A percentile compares a stretch with the other conserved stretches of the same genome.
Conservation (phyloP, 37 sponge, comb jelly and placozoan species). For the Halichondria panicea region DNA sequence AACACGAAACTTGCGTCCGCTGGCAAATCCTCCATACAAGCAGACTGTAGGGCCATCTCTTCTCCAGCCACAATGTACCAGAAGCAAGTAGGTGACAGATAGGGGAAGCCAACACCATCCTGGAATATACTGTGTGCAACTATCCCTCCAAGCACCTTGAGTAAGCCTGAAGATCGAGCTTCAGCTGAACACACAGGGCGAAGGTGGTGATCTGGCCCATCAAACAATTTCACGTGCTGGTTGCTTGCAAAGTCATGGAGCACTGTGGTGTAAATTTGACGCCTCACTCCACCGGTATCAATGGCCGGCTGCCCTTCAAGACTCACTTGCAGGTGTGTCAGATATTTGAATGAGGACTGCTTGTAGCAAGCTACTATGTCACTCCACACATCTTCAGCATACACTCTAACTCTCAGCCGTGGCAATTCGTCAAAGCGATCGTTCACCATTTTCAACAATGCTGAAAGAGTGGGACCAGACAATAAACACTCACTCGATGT, state of each 20-base stretch:
- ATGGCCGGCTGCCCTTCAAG: constrained; percentile 12
- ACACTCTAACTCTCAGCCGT: neutral
- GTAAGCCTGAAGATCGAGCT: constrained; percentile 10
- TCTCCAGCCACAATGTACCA: constrained; percentile 36
- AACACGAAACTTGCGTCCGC: neutral
- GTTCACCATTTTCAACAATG: neutral
- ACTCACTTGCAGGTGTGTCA: neutral
- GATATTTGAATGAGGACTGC: neutral
- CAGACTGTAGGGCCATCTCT: constrained; percentile 1
- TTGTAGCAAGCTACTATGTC: constrained; percentile 26
- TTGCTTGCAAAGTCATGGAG: constrained; percentile 7
- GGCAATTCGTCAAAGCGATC: neutral
- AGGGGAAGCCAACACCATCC: constrained; percentile 48
- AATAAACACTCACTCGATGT: constrained; percentile 3
- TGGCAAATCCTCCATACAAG: neutral
- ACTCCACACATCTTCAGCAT: constrained; percentile 5
- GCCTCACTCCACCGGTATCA: constrained; percentile 30
- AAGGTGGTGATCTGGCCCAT: constrained; percentile 13
- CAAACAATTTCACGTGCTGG: constrained; percentile 4
- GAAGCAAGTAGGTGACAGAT: constrained; percentile 12
- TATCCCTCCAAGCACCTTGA: constrained; percentile 27
- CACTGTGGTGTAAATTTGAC: constrained; percentile 15
- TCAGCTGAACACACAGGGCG: constrained; percentile 10
- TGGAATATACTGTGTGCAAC: constrained; percentile 26
- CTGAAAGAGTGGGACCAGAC: neutral